phyloP scores from a whole-genome alignment of 2,888 invertebrate genomes.

The Exocentrus adspersus region DNA sequence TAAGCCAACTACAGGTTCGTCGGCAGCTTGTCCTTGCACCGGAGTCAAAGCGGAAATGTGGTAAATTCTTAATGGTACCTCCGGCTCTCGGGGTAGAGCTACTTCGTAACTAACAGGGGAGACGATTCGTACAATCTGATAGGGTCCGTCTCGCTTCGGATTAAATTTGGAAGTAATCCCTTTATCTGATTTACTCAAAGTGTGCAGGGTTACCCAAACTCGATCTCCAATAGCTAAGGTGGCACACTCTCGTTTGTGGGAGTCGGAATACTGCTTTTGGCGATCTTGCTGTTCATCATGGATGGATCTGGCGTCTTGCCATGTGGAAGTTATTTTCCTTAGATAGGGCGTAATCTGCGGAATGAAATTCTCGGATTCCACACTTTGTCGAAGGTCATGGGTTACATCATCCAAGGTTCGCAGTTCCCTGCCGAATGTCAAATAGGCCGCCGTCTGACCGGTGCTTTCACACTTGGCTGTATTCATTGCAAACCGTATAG shows the following conservation, averaged over 20 bases:
- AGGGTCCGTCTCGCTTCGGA: constrained; percentile 45
- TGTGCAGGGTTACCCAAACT: constrained; percentile 43
- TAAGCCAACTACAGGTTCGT: neutral
- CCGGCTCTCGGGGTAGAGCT: neutral
- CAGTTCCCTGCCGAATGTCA: neutral
- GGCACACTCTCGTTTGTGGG: neutral
- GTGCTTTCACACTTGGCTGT: constrained; percentile 49
- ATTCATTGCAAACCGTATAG: constrained; percentile 58
- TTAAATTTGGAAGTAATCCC: constrained; percentile 46
- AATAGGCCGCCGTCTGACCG: constrained; percentile 51
- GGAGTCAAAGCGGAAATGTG: constrained; percentile 9
- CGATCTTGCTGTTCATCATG: neutral
- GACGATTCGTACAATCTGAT: constrained; percentile 1
- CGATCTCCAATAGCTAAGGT: constrained; percentile 33
- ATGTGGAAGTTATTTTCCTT: neutral
- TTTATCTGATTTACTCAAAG: constrained; percentile 39
- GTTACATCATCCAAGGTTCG: neutral
- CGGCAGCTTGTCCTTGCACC: neutral
- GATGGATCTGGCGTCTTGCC: neutral
- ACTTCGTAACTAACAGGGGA: neutral
- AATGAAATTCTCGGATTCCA: constrained; percentile 29
- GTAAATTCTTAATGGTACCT: constrained; percentile 23
- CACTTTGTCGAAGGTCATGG: neutral
- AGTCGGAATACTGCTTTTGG: constrained; percentile 32
- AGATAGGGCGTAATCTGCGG: constrained; percentile 26